These are phyloP conservation scores for Drosophila histrio DNA, from an alignment of 2,888 invertebrate genomes.

Conservation along the genomic window DNA sequence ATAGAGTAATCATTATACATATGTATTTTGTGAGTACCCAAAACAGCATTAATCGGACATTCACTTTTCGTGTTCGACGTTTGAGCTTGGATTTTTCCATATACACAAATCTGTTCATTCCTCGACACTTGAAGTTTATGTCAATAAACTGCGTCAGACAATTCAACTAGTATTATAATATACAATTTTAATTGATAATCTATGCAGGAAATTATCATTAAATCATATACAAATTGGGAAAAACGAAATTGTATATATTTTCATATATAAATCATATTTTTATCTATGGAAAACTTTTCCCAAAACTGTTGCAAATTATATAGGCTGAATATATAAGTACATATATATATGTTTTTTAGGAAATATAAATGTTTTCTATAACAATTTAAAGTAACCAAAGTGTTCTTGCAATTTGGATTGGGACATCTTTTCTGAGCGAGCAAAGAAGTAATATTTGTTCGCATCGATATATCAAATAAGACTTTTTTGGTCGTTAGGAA, in stretches of 20 bases:
- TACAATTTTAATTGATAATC: background rate
- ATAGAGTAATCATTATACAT: no score
- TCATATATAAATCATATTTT: no score
- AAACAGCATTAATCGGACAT: background rate
- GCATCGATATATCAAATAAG: constrained; percentile 32
- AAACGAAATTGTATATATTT: no score
- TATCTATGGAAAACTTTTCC: no score
- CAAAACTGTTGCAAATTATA: no score
- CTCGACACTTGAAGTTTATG: constrained; percentile 50
- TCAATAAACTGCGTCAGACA: background rate
- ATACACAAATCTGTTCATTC: constrained; percentile 60
- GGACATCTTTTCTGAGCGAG: constrained; percentile 40
- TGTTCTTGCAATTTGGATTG: background rate
- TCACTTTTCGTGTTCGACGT: constrained; percentile 51
- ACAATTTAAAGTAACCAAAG: no score
- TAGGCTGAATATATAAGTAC: no score
- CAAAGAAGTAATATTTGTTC: constrained; percentile 51
- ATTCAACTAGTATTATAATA: accelerated
- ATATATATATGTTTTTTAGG: no score
- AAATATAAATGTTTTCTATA: no score
- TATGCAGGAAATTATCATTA: background rate
- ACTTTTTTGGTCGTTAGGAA: constrained; percentile 45
- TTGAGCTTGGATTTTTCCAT: constrained; percentile 49
- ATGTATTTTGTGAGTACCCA: background rate
- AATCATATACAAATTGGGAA: no score